Conservation (phyloP, 2,113 vertebrate species). For the Capreolus pygargus region DNA sequence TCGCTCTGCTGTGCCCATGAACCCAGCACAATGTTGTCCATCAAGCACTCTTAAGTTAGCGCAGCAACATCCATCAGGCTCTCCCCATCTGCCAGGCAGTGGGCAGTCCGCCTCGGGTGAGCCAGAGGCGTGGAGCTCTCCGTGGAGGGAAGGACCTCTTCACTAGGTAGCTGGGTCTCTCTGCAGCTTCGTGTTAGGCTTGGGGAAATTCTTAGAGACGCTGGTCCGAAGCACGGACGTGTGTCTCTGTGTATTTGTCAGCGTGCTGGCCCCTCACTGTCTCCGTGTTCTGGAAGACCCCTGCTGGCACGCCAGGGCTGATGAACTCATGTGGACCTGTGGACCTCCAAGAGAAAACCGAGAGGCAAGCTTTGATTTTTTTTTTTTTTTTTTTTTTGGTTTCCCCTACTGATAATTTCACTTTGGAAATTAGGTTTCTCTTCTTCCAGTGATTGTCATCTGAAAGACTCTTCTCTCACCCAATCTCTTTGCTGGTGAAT, state of each 20-base stretch:
- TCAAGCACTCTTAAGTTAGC: background rate
- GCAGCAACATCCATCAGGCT: rapidly evolving
- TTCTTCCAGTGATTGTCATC: background rate
- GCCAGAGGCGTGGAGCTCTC: background rate
- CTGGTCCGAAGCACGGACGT: background rate
- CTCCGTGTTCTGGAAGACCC: background rate
- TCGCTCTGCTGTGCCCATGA: background rate
- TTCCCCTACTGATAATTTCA: background rate
- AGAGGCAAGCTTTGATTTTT: background rate
- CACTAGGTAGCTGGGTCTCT: background rate
- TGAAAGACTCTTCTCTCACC: background rate
- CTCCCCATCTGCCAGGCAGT: background rate
- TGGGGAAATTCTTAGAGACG: background rate
- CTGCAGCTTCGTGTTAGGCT: background rate
- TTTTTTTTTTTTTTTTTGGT: background rate
- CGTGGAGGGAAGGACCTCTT: background rate
- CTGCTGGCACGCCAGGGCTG: rapidly evolving
- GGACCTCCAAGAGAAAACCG: background rate
- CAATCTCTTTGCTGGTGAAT: background rate
- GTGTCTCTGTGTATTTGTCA: background rate
- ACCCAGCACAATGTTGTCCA: rapidly evolving
- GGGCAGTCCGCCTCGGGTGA: background rate
- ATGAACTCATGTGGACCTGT: background rate
- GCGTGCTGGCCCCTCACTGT: background rate
- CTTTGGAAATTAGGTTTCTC: constrained; percentile 29